Evolutionary conservation across 2,888 invertebrate species (phyloP).

Genomic region (Amphiduros pacificus): DNA sequence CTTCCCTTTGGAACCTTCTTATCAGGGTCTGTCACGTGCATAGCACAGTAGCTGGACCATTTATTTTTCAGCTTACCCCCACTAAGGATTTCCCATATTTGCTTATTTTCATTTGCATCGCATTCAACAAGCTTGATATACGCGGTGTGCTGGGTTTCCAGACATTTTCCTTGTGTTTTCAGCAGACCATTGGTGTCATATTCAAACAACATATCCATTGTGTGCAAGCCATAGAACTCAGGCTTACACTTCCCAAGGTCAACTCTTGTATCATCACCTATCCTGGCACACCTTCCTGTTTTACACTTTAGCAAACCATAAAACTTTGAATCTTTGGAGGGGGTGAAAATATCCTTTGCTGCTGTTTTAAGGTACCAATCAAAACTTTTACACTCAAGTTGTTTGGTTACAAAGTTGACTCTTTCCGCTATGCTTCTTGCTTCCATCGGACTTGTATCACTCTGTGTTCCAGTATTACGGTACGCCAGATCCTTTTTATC

Average conservation of each 20-base stretch:
- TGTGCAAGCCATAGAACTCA: conserved; percentile 17
- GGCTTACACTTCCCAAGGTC: conserved; percentile 28
- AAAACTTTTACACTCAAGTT: conserved; percentile 21
- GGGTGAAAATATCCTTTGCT: conserved; percentile 24
- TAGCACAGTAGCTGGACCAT: conserved; percentile 30
- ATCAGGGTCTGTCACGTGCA: conserved; percentile 38
- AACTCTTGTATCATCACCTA: conserved; percentile 18
- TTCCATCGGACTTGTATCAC: neutral
- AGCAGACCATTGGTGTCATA: conserved; percentile 18
- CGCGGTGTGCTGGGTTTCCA: conserved; percentile 23
- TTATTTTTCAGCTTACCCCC: conserved; percentile 1
- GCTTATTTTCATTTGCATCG: conserved; percentile 4
- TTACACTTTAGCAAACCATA: conserved; percentile 29
- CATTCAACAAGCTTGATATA: conserved; percentile 17
- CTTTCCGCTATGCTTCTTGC: neutral
- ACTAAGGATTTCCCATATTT: conserved; percentile 8
- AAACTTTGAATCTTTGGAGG: conserved; percentile 16
- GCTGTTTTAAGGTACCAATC: conserved; percentile 30
- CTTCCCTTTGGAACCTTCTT: conserved; percentile 19
- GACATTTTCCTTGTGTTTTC: conserved; percentile 23
- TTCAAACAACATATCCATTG: conserved; percentile 27
- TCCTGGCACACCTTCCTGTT: conserved; percentile 25
- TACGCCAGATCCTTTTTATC: conserved; percentile 20
- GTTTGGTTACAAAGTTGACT: neutral
- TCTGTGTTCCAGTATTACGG: conserved; percentile 2